phyloP scores from a whole-genome alignment of 2,888 invertebrate genomes.

The Isoperla grammatica region DNA sequence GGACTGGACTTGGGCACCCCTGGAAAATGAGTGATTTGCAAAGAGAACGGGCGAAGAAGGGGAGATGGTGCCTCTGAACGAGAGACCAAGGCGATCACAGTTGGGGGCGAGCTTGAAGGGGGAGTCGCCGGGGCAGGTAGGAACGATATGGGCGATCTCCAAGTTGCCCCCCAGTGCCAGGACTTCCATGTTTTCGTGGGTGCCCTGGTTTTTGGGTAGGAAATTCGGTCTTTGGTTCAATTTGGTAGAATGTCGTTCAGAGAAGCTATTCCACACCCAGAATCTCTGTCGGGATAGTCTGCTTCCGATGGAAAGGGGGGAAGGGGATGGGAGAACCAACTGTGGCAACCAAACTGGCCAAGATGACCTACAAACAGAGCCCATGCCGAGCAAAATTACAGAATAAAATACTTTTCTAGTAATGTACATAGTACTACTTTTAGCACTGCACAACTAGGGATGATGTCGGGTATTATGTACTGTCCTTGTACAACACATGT shows the following conservation, averaged over 20 bases:
- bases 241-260: slow-evolving; percentile 5
- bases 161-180: neutral
- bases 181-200: neutral
- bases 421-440: neutral
- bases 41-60: slow-evolving; percentile 18
- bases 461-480: too few relatives aligned
- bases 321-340: slow-evolving; percentile 38
- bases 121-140: slow-evolving; percentile 10
- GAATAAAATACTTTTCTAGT: neutral
- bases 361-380: slow-evolving; percentile 52
- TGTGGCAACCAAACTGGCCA: slow-evolving; percentile 54
- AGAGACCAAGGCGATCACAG: slow-evolving; percentile 9
- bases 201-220: neutral
- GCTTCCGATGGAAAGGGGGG: slow-evolving; percentile 24
- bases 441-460: neutral
- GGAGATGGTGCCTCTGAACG: slow-evolving; percentile 1
- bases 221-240: neutral
- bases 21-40: slow-evolving; percentile 24
- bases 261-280: slow-evolving; percentile 15
- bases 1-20: slow-evolving; percentile 20
- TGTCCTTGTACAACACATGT: too few relatives aligned
- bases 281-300: neutral
- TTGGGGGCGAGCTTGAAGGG: slow-evolving; percentile 25
- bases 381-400: slow-evolving; percentile 16
- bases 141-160: neutral